A percentile compares a stretch with the other conserved stretches of the same genome.
Evolutionary conservation across 1,140 invertebrate species (phyloP).

Genomic region (Hylaeus volcanicus): DNA sequence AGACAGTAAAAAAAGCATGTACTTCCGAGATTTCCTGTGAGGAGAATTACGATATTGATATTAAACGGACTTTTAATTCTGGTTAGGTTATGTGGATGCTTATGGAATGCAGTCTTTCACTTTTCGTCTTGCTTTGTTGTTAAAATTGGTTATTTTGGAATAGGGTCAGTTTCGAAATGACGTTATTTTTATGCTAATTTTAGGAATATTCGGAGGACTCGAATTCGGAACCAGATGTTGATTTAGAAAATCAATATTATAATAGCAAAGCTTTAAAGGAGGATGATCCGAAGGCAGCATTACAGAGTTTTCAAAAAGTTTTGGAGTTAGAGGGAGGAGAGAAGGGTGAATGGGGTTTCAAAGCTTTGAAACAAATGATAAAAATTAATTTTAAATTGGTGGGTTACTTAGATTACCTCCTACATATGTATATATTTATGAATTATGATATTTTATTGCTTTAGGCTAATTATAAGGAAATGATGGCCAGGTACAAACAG

Average conservation of each 20-base stretch:
- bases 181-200: conserved; percentile 61
- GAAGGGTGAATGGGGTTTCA: conserved; percentile 99
- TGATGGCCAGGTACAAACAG: conserved; percentile 98
- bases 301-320: conserved; percentile 98
- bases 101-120: not conserved
- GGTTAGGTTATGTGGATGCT: conserved; percentile 15
- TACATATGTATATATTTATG: not conserved
- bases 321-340: conserved; percentile 97
- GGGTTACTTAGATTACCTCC: conserved; percentile 64
- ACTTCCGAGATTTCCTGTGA: not conserved
- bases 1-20: not conserved
- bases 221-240: conserved; percentile 99
- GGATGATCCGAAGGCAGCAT: conserved; percentile 95
- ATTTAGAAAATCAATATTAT: conserved; percentile 99
- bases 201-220: conserved; percentile 97
- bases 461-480: conserved; percentile 95
- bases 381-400: conserved; percentile 99
- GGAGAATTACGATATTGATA: too few species aligned
- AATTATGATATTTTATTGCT: conserved; percentile 68
- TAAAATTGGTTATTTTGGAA: not conserved
- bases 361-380: conserved; percentile 99
- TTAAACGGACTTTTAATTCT: not conserved
- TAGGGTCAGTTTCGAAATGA: conserved; percentile 22
- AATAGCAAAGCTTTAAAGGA: conserved; percentile 99
- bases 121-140: not conserved